A percentile compares a stretch with the other conserved stretches of the same genome.
phyloP scores from a whole-genome alignment of 2,888 invertebrate species.

The Criorhina ranunculi region DNA sequence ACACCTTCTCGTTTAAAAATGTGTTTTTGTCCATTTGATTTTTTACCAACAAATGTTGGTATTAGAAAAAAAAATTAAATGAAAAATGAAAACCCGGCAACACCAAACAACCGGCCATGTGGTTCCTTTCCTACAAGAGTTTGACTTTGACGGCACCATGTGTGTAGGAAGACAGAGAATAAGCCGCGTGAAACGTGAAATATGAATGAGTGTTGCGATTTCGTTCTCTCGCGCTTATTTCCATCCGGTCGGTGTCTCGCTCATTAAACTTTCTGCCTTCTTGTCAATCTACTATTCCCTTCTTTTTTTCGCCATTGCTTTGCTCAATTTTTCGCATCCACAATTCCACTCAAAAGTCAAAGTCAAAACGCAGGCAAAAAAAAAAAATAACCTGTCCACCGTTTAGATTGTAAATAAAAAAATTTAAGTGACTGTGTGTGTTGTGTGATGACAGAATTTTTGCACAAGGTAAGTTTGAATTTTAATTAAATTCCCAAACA shows the following conservation, averaged over 20 bases:
- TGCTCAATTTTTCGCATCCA: constrained; percentile 56
- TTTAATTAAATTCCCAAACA: constrained; percentile 55
- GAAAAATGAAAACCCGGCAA: constrained; percentile 48
- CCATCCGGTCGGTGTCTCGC: constrained; percentile 12
- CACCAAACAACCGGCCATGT: constrained; percentile 31
- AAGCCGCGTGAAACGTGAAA: constrained; percentile 31
- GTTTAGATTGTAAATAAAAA: constrained; percentile 28
- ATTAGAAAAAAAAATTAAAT: background rate
- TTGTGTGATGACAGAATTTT: constrained; percentile 90
- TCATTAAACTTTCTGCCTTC: constrained; percentile 34
- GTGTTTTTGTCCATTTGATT: too few species aligned
- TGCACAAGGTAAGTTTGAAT: constrained; percentile 89
- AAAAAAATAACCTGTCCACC: constrained; percentile 7
- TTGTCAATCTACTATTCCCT: constrained; percentile 24
- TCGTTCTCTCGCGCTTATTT: constrained; percentile 15
- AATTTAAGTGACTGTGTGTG: constrained; percentile 46
- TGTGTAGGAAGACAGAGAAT: constrained; percentile 8
- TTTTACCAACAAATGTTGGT: too few species aligned
- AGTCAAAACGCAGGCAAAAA: constrained; percentile 63
- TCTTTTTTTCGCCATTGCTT: constrained; percentile 33
- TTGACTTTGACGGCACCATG: constrained; percentile 32
- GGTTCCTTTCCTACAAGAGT: constrained; percentile 34
- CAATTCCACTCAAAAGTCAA: constrained; percentile 71
- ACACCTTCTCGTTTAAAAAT: too few species aligned
- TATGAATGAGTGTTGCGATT: constrained; percentile 47